Evolutionary conservation across 2,888 invertebrate species (phyloP), one percentile per base, ranked within the genome.

Genomic region (Tigriopus californicus): DNA sequence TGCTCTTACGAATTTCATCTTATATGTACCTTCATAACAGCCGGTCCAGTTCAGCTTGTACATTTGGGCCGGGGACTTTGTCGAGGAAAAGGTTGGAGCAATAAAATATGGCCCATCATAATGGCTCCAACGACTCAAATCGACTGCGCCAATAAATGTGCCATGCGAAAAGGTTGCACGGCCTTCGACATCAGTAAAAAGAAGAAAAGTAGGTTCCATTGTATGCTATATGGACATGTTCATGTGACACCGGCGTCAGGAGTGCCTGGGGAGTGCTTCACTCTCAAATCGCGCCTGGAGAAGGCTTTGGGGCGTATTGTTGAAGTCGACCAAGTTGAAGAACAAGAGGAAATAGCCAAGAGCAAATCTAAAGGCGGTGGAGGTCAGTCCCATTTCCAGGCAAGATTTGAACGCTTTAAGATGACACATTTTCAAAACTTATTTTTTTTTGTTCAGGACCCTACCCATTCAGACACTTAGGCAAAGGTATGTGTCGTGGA

Each of bases 401-500:
- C 24, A 51, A 52, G 25, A 52, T 24, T 10, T 13, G 41, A 11
- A 11, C 11, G 11, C 41, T 41, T 11, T 11, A 12, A 13, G 11
- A 11, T 41, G 11, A 41, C 11, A 41, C 13, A 41, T 11, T 41
- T 13, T 13, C 41, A 12, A 41, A 41, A 12, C 13, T 41, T 41
- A 44, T 44, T 44, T 15, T 44, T 44, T 15, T 44, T 10, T 3
- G 13, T 13, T 11, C n/a, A 15, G 56, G 56, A 18, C 42, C 41
- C 6, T 41, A 42, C 11, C n/a, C 18, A 4, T 22, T 42, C 20
- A 13, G 15, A 18, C 18, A 41, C n/a, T 15, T 56, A 18, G 59
- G 59, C 3, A 15, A 18, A n/a, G 59, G 59, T 13, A 40, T 55
- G n/a, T 59, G 59, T 25, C 56, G 59, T 41, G 59, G 59, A 11